phyloP scores from a whole-genome alignment of 2,797 vertebrate genomes.

The Protosalanx chinensis region DNA sequence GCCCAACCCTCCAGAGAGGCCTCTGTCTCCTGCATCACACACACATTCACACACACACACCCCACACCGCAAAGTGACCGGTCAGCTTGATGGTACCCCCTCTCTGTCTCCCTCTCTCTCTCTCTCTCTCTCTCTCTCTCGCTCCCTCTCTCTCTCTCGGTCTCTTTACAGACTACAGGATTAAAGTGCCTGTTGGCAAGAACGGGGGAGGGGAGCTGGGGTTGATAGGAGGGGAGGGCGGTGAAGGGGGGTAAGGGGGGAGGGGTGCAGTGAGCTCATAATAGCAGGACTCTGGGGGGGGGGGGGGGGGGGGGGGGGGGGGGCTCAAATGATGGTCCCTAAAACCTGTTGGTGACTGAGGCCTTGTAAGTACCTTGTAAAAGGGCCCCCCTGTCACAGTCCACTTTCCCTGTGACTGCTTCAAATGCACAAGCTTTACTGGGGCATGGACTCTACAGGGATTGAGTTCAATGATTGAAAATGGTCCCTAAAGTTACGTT shows the following conservation, averaged over 20 bases:
- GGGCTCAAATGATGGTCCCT: neutral
- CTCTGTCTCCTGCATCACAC: conserved; percentile 86
- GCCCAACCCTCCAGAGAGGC: conserved; percentile 77
- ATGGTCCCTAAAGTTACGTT: neutral
- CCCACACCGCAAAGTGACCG: conserved; percentile 31
- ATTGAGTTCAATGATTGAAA: neutral
- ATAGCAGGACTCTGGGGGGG: conserved; percentile 20
- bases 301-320: neutral
- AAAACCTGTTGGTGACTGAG: conserved; percentile 14
- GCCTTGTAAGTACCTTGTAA: conserved; percentile 7
- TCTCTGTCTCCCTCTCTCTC: conserved; percentile 43
- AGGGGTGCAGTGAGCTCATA: conserved; percentile 40
- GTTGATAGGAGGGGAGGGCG: conserved; percentile 57
- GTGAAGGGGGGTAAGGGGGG: conserved; percentile 41
- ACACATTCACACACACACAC: conserved; percentile 39
- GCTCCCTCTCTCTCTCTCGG: conserved; percentile 18
- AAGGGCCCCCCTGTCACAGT: neutral
- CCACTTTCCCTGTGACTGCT: neutral
- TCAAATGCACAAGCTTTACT: too few species aligned
- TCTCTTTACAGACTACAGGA: conserved; percentile 52
- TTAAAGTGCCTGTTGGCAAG: conserved; percentile 62
- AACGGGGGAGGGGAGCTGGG: conserved; percentile 61
- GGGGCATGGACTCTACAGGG: too few species aligned
- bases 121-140: conserved; percentile 41
- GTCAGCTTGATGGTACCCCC: conserved; percentile 38